A percentile compares a stretch with the other conserved stretches of the same genome.
Evolutionary conservation across 2,797 vertebrate genomes (phyloP).

Genomic region (Salarias fasciatus): DNA sequence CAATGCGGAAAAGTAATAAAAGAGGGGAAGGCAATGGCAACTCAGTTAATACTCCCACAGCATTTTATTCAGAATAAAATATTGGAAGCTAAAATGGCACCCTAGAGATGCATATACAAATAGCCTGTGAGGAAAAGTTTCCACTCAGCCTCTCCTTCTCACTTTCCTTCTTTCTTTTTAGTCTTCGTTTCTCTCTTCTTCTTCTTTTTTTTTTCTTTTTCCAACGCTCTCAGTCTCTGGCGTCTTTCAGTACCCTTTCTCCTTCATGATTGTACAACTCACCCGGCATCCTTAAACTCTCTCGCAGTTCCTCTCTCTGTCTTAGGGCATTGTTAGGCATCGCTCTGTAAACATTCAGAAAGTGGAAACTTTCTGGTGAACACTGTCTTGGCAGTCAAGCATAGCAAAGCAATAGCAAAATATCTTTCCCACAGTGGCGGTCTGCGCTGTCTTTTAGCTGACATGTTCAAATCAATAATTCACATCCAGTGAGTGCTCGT

Average conservation of each 20-base stretch:
- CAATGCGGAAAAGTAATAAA: constrained; percentile 60
- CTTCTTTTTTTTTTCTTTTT: constrained; percentile 12
- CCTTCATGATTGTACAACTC: constrained; percentile 38
- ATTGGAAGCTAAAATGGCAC: constrained; percentile 72
- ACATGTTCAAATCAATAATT: constrained; percentile 84
- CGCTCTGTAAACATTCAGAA: constrained; percentile 57
- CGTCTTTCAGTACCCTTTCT: constrained; percentile 38
- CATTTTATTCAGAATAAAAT: constrained; percentile 76
- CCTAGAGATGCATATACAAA: constrained; percentile 73
- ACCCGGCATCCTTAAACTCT: constrained; percentile 49
- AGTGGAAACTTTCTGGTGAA: constrained; percentile 63
- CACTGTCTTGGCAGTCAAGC: constrained; percentile 55
- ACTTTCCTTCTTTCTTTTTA: constrained; percentile 27
- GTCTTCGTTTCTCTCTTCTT: constrained; percentile 41
- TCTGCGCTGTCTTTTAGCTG: constrained; percentile 72
- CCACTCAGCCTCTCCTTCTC: constrained; percentile 29
- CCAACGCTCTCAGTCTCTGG: constrained; percentile 38
- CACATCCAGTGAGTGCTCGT: constrained; percentile 63
- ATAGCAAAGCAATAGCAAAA: constrained; percentile 69
- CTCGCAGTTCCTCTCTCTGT: constrained; percentile 44
- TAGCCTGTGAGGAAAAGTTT: constrained; percentile 69
- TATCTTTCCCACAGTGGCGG: constrained; percentile 62
- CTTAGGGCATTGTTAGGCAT: constrained; percentile 58
- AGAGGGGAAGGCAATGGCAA: constrained; percentile 42
- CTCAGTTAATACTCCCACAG: constrained; percentile 67